phyloP scores from a whole-genome alignment of 92 coral and sea anemone species.

The Siderastrea siderea region DNA sequence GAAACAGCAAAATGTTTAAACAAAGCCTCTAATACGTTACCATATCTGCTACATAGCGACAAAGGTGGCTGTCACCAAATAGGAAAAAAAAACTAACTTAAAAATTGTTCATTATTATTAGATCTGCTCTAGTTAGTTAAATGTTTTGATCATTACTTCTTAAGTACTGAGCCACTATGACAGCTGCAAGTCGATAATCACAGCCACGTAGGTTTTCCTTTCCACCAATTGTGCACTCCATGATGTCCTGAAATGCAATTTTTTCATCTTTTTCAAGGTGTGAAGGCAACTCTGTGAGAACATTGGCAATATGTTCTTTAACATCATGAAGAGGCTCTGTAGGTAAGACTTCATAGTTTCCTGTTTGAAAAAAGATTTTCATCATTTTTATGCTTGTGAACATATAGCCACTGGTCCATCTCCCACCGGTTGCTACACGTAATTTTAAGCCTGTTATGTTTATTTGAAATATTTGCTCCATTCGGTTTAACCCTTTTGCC shows the following conservation, averaged over 20 bases:
- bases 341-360: neutral
- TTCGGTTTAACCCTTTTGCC: neutral
- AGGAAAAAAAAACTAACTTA: too few species aligned
- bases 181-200: too few species aligned
- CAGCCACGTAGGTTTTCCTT: too few species aligned
- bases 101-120: neutral
- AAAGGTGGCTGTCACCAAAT: too few species aligned
- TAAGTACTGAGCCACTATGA: too few species aligned
- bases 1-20: neutral
- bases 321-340: too few species aligned
- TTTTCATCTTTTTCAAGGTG: too few species aligned
- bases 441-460: neutral
- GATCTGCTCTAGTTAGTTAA: neutral
- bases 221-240: too few species aligned
- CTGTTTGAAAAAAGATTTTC: conserved; percentile 15
- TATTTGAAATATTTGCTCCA: neutral
- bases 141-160: neutral
- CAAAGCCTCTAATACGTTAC: neutral
- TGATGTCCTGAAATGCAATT: too few species aligned
- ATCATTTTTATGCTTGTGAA: neutral
- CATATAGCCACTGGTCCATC: neutral
- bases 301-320: too few species aligned
- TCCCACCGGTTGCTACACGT: neutral
- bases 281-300: too few species aligned
- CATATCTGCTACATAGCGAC: too few species aligned